Evolutionary conservation across 2,888 invertebrate species (phyloP).

Genomic region (Pteria penguin): DNA sequence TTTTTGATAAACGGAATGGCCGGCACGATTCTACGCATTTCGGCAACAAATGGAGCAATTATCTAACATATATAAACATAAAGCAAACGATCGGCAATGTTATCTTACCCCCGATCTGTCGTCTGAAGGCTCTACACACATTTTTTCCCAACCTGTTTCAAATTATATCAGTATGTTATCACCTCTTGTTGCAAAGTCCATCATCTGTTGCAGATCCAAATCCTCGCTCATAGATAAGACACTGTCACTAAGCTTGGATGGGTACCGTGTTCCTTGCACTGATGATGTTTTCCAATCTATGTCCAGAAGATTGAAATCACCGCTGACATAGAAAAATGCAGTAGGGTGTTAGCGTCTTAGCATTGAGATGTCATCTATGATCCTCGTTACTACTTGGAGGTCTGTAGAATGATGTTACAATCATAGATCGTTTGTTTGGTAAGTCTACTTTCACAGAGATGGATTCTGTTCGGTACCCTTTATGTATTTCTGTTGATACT

Average conservation of each 20-base stretch:
- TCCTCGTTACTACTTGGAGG: neutral
- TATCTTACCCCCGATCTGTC: too few relatives aligned
- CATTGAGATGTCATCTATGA: neutral
- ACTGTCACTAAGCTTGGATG: neutral
- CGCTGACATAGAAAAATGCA: neutral
- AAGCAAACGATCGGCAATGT: too few relatives aligned
- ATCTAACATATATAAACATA: too few relatives aligned
- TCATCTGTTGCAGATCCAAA: neutral
- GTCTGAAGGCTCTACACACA: too few relatives aligned
- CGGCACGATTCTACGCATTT: too few relatives aligned
- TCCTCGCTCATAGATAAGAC: neutral
- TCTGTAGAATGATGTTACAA: neutral
- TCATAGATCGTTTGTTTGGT: slow-evolving; percentile 7
- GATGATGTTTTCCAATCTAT: slow-evolving; percentile 8
- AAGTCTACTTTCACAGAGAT: slow-evolving; percentile 1
- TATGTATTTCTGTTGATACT: neutral
- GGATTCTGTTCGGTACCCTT: neutral
- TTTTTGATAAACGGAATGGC: too few relatives aligned
- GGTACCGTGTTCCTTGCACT: neutral
- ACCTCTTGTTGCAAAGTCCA: slow-evolving; percentile 3
- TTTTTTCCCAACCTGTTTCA: too few relatives aligned
- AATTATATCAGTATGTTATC: too few relatives aligned
- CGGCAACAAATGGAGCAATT: too few relatives aligned
- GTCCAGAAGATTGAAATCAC: slow-evolving; percentile 6
- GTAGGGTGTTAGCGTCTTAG: neutral